A percentile compares a stretch with the other conserved stretches of the same genome.
These are phyloP conservation scores for Agrypnia vestita DNA, from an alignment of 1,140 invertebrate genomes.

Conservation along the genomic window DNA sequence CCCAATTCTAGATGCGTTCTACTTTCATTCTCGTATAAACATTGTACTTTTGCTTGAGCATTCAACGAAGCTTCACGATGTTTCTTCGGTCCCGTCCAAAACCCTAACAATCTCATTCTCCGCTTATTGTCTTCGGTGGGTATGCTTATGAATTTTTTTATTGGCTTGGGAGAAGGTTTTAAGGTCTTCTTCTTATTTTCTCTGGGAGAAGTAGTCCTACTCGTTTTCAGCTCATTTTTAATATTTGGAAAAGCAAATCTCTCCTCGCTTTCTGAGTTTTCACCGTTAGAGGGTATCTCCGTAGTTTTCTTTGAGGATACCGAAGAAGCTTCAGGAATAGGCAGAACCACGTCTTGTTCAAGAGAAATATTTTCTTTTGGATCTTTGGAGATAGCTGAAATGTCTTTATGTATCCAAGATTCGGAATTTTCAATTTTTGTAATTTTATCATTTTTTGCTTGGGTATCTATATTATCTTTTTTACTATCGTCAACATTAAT, in stretches of 20 bases:
- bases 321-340: not conserved
- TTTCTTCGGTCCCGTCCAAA: slow-evolving; percentile 80
- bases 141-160: slow-evolving; percentile 53
- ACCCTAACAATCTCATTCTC: slow-evolving; percentile 68
- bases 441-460: not conserved
- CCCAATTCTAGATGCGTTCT: slow-evolving; percentile 79
- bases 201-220: slow-evolving; percentile 9
- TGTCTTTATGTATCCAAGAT: not conserved
- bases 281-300: not conserved
- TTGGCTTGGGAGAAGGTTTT: slow-evolving; percentile 22
- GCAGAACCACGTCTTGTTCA: not conserved
- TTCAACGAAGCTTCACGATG: slow-evolving; percentile 91
- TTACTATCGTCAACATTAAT: too few species aligned
- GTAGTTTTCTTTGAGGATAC: not conserved
- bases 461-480: not conserved
- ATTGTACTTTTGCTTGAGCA: slow-evolving; percentile 93
- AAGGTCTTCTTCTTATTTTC: slow-evolving; percentile 35
- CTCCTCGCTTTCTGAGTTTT: slow-evolving; percentile 30
- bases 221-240: slow-evolving; percentile 7
- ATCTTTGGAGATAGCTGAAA: not conserved
- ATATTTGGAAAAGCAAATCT: slow-evolving; percentile 46
- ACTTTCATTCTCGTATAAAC: slow-evolving; percentile 91
- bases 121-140: slow-evolving; percentile 63
- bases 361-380: not conserved
- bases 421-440: not conserved